phyloP scores from a whole-genome alignment of 2,888 invertebrate species.

The Cryptus viduatorius region DNA sequence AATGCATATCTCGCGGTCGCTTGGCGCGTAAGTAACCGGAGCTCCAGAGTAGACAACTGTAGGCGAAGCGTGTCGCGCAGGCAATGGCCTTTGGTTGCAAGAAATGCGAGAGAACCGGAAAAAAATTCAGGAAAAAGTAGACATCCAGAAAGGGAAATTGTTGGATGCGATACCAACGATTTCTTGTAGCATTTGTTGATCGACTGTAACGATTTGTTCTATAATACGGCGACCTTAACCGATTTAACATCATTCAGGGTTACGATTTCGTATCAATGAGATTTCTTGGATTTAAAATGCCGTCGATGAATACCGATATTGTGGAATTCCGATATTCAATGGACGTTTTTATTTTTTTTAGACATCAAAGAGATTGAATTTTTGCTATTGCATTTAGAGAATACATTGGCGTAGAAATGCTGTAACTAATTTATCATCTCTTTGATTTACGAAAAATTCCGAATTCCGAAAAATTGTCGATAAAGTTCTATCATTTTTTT shows the following conservation, averaged over 20 bases:
- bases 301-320: background rate
- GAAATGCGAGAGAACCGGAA: conserved; percentile 18
- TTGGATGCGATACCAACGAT: background rate
- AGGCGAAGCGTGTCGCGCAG: conserved; percentile 1
- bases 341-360: background rate
- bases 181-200: background rate
- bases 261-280: background rate
- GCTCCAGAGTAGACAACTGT: background rate
- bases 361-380: too few relatives aligned
- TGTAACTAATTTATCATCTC: too few relatives aligned
- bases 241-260: background rate
- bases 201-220: background rate
- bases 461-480: too few relatives aligned
- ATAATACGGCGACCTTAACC: background rate
- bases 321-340: too few relatives aligned
- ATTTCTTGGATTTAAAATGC: background rate
- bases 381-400: too few relatives aligned
- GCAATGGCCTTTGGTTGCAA: conserved; percentile 42
- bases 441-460: too few relatives aligned
- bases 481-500: too few relatives aligned
- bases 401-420: too few relatives aligned
- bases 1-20: conserved; percentile 45
- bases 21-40: conserved; percentile 56
- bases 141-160: conserved; percentile 1
- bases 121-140: conserved; percentile 27